Conservation (phyloP, 2,797 vertebrate genomes). For the Luscinia luscinia region DNA sequence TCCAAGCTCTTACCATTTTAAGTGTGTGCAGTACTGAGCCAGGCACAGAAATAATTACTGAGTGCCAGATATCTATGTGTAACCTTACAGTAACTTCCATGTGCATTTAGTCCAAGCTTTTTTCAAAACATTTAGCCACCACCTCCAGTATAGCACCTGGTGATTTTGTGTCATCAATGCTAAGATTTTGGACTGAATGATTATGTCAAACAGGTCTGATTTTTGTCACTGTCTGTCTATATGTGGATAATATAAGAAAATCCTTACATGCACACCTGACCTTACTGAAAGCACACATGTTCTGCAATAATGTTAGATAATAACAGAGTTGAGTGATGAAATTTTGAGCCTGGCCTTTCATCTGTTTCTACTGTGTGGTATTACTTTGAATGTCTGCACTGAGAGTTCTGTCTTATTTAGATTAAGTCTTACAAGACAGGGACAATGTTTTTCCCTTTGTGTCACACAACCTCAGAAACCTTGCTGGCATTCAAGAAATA, state of each 20-base stretch:
- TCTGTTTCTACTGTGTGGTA: neutral
- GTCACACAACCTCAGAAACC: neutral
- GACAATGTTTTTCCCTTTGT: neutral
- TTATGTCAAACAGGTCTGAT: neutral
- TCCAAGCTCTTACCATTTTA: neutral
- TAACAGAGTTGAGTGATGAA: conserved; percentile 14
- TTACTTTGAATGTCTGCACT: neutral
- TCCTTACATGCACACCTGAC: conserved; percentile 6
- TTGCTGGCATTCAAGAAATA: conserved; percentile 17
- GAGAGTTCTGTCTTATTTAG: neutral
- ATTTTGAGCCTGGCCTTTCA: conserved; percentile 10
- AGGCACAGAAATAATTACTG: neutral
- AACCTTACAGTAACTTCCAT: neutral
- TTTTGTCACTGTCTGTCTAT: conserved; percentile 22
- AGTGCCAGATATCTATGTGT: neutral
- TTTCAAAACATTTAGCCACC: neutral
- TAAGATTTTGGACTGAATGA: neutral
- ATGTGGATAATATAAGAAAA: neutral
- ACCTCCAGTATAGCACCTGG: neutral
- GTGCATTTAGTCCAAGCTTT: neutral
- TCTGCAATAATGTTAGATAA: conserved; percentile 14
- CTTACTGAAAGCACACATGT: conserved; percentile 10
- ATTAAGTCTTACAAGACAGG: neutral
- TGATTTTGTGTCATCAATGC: neutral
- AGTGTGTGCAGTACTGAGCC: neutral